Evolutionary conservation across 64 coral and sea anemone genomes (phyloP).

Genomic region (Stichodactyla helianthus): DNA sequence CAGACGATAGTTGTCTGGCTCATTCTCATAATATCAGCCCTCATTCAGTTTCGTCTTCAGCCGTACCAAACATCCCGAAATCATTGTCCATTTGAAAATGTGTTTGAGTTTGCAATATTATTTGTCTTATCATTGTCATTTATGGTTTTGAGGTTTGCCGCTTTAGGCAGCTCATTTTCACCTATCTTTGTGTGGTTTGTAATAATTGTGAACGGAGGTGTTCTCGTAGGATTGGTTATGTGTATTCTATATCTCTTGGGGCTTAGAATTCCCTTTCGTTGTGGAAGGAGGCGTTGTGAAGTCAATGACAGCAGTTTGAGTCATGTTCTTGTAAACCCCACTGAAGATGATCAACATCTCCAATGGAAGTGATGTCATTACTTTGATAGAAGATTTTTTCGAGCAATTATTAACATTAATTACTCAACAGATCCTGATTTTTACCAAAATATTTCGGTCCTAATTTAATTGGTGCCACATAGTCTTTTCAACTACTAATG

Average conservation of each 20-base stretch:
- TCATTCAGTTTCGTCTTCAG: constrained; percentile 5
- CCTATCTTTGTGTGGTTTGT: constrained; percentile 17
- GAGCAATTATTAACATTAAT: too few species aligned
- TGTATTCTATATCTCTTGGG: not conserved
- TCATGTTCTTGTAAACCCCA: too few species aligned
- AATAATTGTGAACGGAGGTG: constrained; percentile 4
- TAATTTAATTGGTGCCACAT: too few species aligned
- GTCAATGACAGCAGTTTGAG: too few species aligned
- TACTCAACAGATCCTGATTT: too few species aligned
- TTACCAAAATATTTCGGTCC: too few species aligned
- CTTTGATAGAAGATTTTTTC: too few species aligned
- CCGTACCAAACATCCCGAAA: not conserved
- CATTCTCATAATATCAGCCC: not conserved
- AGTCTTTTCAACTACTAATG: too few species aligned
- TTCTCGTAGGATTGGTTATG: not conserved
- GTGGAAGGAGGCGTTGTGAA: too few species aligned
- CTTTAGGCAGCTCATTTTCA: not conserved
- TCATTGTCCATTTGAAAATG: constrained; percentile 5
- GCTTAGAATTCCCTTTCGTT: too few species aligned
- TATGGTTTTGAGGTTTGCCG: constrained; percentile 30
- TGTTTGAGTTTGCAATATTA: not conserved
- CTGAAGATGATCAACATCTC: too few species aligned
- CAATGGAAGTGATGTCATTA: too few species aligned
- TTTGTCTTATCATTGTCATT: constrained; percentile 25
- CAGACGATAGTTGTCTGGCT: constrained; percentile 21